Evolutionary conservation across 2,797 vertebrate genomes (phyloP).

Genomic region (Muscicapa striata): DNA sequence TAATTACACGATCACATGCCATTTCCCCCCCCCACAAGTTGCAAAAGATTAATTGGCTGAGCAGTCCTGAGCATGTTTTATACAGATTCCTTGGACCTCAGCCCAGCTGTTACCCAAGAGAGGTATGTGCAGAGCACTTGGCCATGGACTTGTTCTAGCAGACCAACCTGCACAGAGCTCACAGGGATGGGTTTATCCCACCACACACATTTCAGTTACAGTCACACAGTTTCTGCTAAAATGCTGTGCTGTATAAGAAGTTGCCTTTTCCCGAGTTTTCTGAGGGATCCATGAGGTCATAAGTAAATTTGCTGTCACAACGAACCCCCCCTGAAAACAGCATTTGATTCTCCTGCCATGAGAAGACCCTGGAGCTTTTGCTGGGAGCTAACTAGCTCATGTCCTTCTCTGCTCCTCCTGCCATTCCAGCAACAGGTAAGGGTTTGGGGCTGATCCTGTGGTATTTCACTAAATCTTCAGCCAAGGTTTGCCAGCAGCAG

Average conservation of each 20-base stretch:
- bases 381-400: not conserved
- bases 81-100: constrained; percentile 55
- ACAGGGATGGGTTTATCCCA: not conserved
- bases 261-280: not conserved
- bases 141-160: constrained; percentile 35
- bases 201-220: not conserved
- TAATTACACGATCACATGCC: constrained; percentile 61
- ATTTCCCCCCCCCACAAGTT: not conserved
- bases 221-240: not conserved
- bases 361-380: not conserved
- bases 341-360: not conserved
- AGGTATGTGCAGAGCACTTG: not conserved
- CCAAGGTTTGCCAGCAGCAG: not conserved
- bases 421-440: not conserved
- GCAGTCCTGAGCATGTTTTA: constrained; percentile 61
- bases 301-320: not conserved
- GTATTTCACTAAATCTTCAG: not conserved
- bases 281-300: not conserved
- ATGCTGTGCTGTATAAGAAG: not conserved
- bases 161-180: accelerated
- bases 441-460: not conserved
- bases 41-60: constrained; percentile 65
- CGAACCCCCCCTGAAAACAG: not conserved
- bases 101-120: constrained; percentile 58
- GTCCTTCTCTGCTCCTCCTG: accelerated